Base-by-base conservation (phyloP, 2,797 vertebrate species). In the Eospalax fontanierii region DNA sequence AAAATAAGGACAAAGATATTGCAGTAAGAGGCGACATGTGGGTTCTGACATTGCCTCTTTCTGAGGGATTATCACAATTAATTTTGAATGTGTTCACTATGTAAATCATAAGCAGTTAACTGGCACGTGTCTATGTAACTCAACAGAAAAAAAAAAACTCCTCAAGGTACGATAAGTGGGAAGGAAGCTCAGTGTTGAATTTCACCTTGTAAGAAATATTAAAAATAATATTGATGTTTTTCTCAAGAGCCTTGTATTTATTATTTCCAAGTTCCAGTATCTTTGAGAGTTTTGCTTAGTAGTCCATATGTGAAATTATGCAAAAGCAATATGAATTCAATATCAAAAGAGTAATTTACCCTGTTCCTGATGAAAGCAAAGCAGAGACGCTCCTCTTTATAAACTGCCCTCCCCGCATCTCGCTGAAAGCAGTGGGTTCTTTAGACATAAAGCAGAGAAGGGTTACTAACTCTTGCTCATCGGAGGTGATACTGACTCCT, bases 401-500 rank as follows among this genome's bases (percentile, higher is more conserved):
- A 66, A 82, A n/a, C n/a, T 30, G 6, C 57, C 6, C 14, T 35
- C 26, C 14, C n/a, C 26, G 79, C 40, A 35, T 22, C 9, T 75
- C 50, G 79, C 33, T 6, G 35, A 91, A 87, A 5, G 1, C 12
- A 24, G 2, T 22, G 4, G 11, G 46, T 59, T 40, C 12, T 57
- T 87, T 5, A 59, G 18, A 61, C 0, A 1, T 21, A 35, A 63
- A 35, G 2, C 35, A 30, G 19, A 35, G 7, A 54, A 59, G 4
- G 21, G 7, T 26, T 33, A 6, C 0, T 54, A 4, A 9, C 26
- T 87, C 40, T 61, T 79, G n/a, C 14, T 57, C 74, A 28, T 19
- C 30, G 30, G 16, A 12, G 2, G 2, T 2, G 9, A 19, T 0
- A 2, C 0, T 0, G 19, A 16, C 3, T 1, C 14, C 14, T 40